These are phyloP conservation scores for Amblyornis subalaris DNA, from an alignment of 2,113 vertebrate species.

Conservation along the genomic window DNA sequence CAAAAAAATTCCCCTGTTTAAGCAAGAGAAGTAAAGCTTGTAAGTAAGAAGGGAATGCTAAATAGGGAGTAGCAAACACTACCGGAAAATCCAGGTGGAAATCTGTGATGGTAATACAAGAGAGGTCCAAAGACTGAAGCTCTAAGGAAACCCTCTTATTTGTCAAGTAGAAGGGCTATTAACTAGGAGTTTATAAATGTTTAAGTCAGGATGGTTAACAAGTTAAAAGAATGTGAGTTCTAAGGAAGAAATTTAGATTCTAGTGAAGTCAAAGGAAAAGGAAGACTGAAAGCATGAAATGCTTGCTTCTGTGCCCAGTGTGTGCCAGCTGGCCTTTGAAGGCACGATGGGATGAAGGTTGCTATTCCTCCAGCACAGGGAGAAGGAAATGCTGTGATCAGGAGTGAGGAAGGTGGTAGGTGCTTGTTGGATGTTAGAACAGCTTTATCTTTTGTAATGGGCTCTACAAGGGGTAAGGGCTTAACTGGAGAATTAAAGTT, in stretches of 20 bases:
- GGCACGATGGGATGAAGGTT: neutral
- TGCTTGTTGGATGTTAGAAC: neutral
- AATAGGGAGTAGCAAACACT: neutral
- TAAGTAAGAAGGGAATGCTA: neutral
- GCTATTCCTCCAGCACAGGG: neutral
- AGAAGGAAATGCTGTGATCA: neutral
- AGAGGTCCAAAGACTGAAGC: neutral
- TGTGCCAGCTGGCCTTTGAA: neutral
- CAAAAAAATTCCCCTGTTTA: neutral
- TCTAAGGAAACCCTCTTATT: neutral
- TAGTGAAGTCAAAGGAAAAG: neutral
- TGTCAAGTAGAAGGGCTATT: neutral
- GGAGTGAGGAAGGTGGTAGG: neutral
- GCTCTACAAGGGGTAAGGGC: neutral
- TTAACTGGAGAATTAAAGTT: neutral
- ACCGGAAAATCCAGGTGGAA: neutral
- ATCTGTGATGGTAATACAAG: neutral
- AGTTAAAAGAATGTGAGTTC: neutral
- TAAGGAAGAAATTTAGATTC: neutral
- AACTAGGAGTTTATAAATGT: neutral
- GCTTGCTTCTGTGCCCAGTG: neutral
- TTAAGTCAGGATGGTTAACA: neutral
- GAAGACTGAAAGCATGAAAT: neutral
- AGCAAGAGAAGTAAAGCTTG: neutral
- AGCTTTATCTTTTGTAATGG: neutral